Conservation (phyloP, 2,113 vertebrate species). For the Pitta sordida region DNA sequence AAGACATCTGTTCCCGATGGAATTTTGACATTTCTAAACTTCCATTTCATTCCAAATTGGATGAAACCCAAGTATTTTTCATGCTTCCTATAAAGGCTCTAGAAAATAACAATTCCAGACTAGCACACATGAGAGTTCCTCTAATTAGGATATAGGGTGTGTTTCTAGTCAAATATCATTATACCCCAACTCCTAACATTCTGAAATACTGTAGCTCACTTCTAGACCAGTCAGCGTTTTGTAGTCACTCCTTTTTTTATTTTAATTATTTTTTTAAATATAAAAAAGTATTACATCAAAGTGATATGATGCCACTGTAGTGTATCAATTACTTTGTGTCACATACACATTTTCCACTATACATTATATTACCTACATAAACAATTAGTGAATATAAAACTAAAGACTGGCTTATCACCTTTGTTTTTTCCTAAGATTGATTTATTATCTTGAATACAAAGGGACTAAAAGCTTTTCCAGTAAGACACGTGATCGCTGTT, state of each 20-base stretch:
- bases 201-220: background rate
- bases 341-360: background rate
- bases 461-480: background rate
- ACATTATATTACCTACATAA: background rate
- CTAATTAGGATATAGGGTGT: background rate
- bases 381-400: background rate
- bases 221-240: background rate
- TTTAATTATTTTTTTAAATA: background rate
- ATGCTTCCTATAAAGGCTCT: background rate
- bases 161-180: background rate
- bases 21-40: slow-evolving; percentile 49
- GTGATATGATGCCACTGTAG: background rate
- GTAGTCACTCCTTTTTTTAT: background rate
- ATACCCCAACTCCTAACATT: background rate
- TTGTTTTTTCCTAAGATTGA: background rate
- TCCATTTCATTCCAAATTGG: slow-evolving; percentile 18
- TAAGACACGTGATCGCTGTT: background rate
- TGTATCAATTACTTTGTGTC: background rate
- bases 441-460: background rate
- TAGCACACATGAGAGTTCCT: background rate
- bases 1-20: slow-evolving; percentile 30
- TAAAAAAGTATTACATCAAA: background rate
- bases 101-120: slow-evolving; percentile 12
- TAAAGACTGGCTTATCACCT: background rate
- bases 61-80: slow-evolving; percentile 4